Conservation (phyloP, 2,888 invertebrate species). For the Laspeyria flexula region DNA sequence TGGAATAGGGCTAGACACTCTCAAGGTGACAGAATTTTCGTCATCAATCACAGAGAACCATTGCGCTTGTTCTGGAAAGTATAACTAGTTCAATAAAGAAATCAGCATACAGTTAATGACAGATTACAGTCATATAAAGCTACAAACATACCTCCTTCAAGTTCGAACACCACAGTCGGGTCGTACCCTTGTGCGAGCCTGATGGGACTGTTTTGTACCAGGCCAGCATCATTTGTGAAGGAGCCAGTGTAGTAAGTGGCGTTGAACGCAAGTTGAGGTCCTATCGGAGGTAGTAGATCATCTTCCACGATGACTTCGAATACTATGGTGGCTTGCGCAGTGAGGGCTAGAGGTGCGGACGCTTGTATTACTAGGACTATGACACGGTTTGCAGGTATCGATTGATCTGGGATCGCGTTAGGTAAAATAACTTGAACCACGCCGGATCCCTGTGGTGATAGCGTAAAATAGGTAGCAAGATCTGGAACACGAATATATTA, state of each 20-base stretch:
- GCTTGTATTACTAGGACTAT: conserved; percentile 42
- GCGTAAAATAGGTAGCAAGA: conserved; percentile 28
- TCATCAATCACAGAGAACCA: conserved; percentile 35
- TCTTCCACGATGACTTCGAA: conserved; percentile 25
- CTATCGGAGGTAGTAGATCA: background rate
- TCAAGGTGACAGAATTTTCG: conserved; percentile 28
- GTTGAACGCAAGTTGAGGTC: conserved; percentile 16
- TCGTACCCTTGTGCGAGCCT: conserved; percentile 36
- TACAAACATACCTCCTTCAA: conserved; percentile 46
- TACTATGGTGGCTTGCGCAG: conserved; percentile 38
- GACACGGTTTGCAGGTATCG: conserved; percentile 31
- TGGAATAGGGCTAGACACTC: conserved; percentile 22
- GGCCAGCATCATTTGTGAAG: conserved; percentile 16
- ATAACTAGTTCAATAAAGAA: background rate
- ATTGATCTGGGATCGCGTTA: conserved; percentile 35
- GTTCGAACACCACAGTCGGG: conserved; percentile 29
- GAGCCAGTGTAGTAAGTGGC: conserved; percentile 26
- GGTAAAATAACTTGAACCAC: conserved; percentile 24
- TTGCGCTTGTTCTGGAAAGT: conserved; percentile 1
- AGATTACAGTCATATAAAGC: background rate
- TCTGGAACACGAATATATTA: conserved; percentile 25
- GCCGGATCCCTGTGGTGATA: conserved; percentile 8
- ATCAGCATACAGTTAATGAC: background rate
- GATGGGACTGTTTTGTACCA: conserved; percentile 25
- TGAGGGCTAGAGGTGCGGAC: conserved; percentile 21